Evolutionary conservation across 2,113 vertebrate genomes (phyloP).

Genomic region (Podarcis cretensis): DNA sequence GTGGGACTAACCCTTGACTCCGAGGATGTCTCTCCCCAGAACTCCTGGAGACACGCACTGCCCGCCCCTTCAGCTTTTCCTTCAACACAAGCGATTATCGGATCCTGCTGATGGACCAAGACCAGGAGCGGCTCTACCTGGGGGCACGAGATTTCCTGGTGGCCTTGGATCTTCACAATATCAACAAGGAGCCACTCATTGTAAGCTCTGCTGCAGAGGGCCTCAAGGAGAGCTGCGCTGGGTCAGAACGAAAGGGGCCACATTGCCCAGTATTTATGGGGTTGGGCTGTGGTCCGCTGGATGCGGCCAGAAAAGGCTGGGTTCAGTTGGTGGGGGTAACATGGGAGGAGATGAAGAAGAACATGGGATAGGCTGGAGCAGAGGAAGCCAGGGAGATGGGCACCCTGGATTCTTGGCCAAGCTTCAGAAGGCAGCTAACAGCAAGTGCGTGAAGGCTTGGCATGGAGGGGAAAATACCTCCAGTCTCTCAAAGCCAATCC

Average conservation of each 20-base stretch:
- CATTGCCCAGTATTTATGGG: neutral
- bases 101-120: conserved; percentile 85
- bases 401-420: neutral
- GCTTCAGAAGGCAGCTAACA: neutral
- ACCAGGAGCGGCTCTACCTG: conserved; percentile 85
- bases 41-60: conserved; percentile 81
- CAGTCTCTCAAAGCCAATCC: neutral
- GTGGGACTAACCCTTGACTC: neutral
- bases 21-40: conserved; percentile 59
- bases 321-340: no score
- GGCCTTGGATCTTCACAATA: conserved; percentile 85
- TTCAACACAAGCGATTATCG: conserved; percentile 87
- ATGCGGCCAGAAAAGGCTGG: neutral
- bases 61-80: conserved; percentile 82
- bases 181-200: conserved; percentile 87
- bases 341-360: neutral
- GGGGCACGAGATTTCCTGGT: conserved; percentile 86
- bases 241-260: neutral
- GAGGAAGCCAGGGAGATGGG: neutral
- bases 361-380: neutral
- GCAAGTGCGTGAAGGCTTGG: neutral
- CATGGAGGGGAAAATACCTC: neutral
- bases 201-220: conserved; percentile 62
- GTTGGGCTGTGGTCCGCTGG: neutral
- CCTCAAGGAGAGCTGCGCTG: neutral